A percentile compares a stretch with the other conserved stretches of the same genome.
These are phyloP conservation scores for Lathamus discolor DNA, from an alignment of 2,113 vertebrate genomes.

Conservation along the genomic window DNA sequence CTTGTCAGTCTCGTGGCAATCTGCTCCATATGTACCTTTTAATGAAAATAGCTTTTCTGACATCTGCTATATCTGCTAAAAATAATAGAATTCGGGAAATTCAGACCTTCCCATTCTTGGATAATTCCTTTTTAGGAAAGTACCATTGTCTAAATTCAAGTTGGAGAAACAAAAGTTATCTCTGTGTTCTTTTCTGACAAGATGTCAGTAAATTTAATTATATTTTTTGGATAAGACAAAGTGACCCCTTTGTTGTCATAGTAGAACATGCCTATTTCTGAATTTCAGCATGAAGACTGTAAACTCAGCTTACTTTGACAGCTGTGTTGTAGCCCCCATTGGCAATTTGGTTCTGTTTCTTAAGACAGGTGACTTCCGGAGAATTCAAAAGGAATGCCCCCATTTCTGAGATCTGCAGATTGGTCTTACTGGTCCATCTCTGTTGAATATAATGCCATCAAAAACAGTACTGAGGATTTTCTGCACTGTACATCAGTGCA, in stretches of 20 bases:
- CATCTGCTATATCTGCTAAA: background rate
- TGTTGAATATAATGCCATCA: background rate
- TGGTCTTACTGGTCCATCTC: background rate
- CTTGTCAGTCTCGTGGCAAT: background rate
- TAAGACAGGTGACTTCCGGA: background rate
- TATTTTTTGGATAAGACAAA: background rate
- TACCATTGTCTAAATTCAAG: background rate
- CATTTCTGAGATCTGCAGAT: background rate
- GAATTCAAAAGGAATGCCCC: background rate
- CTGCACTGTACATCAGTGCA: background rate
- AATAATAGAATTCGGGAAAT: background rate
- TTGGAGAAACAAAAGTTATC: background rate
- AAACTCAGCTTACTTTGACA: background rate
- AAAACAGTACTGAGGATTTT: background rate
- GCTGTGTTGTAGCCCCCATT: background rate
- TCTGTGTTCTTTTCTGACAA: background rate
- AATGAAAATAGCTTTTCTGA: constrained; percentile 2
- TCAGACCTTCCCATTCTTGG: background rate
- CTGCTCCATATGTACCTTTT: constrained; percentile 15
- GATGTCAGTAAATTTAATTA: background rate
- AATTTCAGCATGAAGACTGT: background rate
- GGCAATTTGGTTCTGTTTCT: background rate
- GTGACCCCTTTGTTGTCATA: background rate
- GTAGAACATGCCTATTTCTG: background rate
- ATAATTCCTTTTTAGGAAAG: background rate